phyloP scores from a whole-genome alignment of 2,888 invertebrate species.

The Tubulanus polymorphus region DNA sequence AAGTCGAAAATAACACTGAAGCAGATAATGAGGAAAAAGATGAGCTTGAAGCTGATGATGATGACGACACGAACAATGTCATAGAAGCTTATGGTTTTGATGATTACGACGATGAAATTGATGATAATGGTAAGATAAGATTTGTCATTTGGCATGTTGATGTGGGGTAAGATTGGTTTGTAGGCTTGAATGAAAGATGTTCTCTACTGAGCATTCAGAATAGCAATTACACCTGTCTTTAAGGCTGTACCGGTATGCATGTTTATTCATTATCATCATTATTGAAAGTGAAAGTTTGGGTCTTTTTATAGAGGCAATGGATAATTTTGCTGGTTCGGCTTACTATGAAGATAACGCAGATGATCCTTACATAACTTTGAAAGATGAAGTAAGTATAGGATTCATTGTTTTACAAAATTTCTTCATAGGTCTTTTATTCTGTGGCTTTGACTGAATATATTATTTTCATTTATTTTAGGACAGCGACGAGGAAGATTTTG shows the following conservation, averaged over 20 bases:
- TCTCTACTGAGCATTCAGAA: no score
- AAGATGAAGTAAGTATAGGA: constrained; percentile 51
- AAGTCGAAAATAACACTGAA: constrained; percentile 10
- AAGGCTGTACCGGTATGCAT: no score
- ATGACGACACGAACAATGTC: constrained; percentile 9
- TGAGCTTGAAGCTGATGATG: constrained; percentile 45
- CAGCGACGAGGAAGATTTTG: constrained; percentile 71
- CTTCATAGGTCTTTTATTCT: background rate
- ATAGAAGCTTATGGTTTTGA: constrained; percentile 56
- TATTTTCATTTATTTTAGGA: constrained; percentile 26
- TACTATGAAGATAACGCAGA: constrained; percentile 52
- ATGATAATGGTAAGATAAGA: constrained; percentile 11
- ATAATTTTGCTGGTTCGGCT: constrained; percentile 34
- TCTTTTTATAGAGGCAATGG: background rate
- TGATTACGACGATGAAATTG: constrained; percentile 53
- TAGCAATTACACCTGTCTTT: no score
- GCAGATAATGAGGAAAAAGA: constrained; percentile 43
- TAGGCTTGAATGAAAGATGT: no score
- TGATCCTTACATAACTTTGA: constrained; percentile 54
- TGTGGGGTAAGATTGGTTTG: background rate
- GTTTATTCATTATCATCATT: no score
- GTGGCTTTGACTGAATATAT: background rate
- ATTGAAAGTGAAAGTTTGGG: background rate
- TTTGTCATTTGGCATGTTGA: background rate
- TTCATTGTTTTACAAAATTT: constrained; percentile 13